Evolutionary conservation across 2,113 vertebrate species (phyloP), one percentile per base, ranked within the genome.

Genomic region (Paramormyrops kingsleyae): DNA sequence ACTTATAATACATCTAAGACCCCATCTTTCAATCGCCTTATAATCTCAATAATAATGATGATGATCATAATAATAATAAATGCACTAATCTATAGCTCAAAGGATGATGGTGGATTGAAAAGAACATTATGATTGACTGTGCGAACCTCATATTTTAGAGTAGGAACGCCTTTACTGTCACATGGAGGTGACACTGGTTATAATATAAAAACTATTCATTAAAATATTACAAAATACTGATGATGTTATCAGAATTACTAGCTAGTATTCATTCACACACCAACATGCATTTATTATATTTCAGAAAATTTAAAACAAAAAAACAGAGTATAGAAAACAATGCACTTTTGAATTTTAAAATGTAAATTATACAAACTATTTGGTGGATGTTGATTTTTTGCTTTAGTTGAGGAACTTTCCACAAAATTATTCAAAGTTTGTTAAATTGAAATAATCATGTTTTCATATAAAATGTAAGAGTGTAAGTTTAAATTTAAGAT

Each of bases 21-120:
- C 89, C 24, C 9, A 21, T 90, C 59, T 86, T 87, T 49, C 66
- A 77, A 87, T 87, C 46, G 6, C 84, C 47, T 53, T 87, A 87
- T 90, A 70, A 87, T 50, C 59, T 50, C 46, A 90, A 90, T 39
- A 87, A 90, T 74, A 49, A 70, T 59, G n/a, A 89, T 85, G 80
- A 89, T 47, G 12, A 50, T 80, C 13, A 89, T 83, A 87, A 74
- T 70, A 70, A 85, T 86, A 66, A 89, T 49, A 39, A 87, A 59
- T 46, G 80, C 56, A 89, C 50, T 89, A 89, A 89, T 89, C 77
- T 59, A 89, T 24, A 85, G 17, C 89, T 89, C 50, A 89, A 56
- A 89, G 53, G 42, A 89, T 89, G 50, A 89, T 5, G 35, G 17
- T 62, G 52, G 80, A 84, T 84, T 89, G 89, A 35, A 90, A 87